A percentile compares a stretch with the other conserved stretches of the same genome.
Conservation (phyloP, 2,797 vertebrate genomes). For the Anabacerthia variegaticeps region DNA sequence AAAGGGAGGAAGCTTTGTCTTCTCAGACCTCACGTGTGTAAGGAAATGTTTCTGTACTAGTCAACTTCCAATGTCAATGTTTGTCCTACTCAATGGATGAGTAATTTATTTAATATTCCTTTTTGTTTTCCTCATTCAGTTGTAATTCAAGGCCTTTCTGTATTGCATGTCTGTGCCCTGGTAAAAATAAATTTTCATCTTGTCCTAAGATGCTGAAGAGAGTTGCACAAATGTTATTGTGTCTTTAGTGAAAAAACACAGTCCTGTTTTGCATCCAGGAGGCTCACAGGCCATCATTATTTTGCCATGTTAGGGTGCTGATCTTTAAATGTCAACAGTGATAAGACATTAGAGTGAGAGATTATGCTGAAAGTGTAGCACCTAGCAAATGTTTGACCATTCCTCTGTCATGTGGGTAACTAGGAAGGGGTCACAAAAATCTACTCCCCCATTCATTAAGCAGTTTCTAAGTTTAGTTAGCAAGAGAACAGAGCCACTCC, state of each 20-base stretch:
- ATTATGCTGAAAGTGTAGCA: background rate
- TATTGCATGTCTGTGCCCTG: no score
- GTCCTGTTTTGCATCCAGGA: background rate
- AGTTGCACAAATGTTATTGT: background rate
- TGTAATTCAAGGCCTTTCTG: background rate
- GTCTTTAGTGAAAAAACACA: background rate
- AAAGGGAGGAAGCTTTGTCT: background rate
- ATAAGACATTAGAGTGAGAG: background rate
- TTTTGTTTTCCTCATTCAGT: background rate
- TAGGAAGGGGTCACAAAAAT: background rate
- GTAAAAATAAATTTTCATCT: background rate
- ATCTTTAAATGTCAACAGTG: background rate
- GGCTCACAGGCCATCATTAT: background rate
- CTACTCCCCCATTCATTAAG: background rate
- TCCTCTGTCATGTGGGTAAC: background rate
- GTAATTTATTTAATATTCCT: background rate
- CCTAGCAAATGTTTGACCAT: background rate
- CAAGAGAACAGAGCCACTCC: background rate
- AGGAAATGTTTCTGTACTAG: background rate
- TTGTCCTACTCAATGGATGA: background rate
- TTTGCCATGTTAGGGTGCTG: background rate
- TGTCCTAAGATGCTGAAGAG: background rate
- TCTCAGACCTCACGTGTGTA: background rate
- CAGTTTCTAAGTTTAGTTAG: background rate
- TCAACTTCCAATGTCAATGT: accelerated